Conservation (phyloP, 2,888 invertebrate species). For the Colostygia pectinataria region DNA sequence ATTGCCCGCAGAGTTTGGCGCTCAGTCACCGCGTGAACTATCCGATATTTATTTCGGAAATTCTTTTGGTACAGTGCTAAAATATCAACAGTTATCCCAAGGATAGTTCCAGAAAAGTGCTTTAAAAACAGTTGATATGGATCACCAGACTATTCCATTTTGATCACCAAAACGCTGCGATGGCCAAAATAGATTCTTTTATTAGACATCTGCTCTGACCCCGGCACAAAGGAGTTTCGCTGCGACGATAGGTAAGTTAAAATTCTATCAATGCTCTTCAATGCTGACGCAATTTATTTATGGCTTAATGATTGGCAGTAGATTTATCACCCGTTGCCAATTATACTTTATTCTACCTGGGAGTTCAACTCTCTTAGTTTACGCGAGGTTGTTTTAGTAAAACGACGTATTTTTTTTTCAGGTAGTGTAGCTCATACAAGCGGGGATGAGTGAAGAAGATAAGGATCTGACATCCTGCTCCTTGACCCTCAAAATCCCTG, state of each 20-base stretch:
- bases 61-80: slow-evolving; percentile 40
- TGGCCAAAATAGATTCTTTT: slow-evolving; percentile 77
- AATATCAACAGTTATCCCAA: slow-evolving; percentile 27
- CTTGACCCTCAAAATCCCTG: slow-evolving; percentile 56
- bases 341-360: slow-evolving; percentile 36
- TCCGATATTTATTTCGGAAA: slow-evolving; percentile 55
- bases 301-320: slow-evolving; percentile 66
- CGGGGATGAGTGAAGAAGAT: slow-evolving; percentile 62
- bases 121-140: slow-evolving; percentile 46
- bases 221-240: slow-evolving; percentile 59
- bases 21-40: slow-evolving; percentile 60
- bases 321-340: slow-evolving; percentile 59
- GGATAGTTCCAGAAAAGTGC: slow-evolving; percentile 30
- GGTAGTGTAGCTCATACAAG: slow-evolving; percentile 37
- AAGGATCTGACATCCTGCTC: slow-evolving; percentile 38
- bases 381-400: slow-evolving; percentile 46
- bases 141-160: slow-evolving; percentile 43
- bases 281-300: slow-evolving; percentile 54
- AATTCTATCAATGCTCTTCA: slow-evolving; percentile 44
- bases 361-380: slow-evolving; percentile 51
- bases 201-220: slow-evolving; percentile 68
- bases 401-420: slow-evolving; percentile 52
- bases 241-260: slow-evolving; percentile 66
- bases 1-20: slow-evolving; percentile 68
- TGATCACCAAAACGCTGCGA: slow-evolving; percentile 59